Evolutionary conservation across 2,797 vertebrate genomes (phyloP), one percentile per base, ranked within the genome.

Genomic region (Myripristis jacobus): DNA sequence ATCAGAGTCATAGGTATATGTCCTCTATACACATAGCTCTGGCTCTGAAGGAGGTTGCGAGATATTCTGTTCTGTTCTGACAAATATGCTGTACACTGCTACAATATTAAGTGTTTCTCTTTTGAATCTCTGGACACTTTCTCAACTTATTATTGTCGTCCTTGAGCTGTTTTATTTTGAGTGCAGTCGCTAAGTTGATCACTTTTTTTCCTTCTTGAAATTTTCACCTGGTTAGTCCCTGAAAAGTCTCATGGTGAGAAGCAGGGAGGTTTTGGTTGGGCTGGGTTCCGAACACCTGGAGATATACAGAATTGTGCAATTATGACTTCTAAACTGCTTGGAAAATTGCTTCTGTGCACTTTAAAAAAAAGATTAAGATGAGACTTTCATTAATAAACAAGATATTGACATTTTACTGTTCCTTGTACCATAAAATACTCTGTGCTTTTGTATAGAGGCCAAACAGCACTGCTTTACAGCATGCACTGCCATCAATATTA

Each of bases 321-420:
- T 41, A 54, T 47, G 22, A 8, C 36, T 22, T 47, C 22, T 27
- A 70, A 70, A 68, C 34, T 51, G 12, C 31, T 56, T 15, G 5
- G 29, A 58, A 74, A 54, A 70, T 63, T 19, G 21, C 66, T 66
- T 54, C 52, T 59, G 13, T n/a, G 16, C 13, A 63, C n/a, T 16
- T 58, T 53, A 69, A 15, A 58, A 58, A 41, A 41, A 6, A 46
- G 10, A 22, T 3, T 21, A 25, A 29, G 36, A 8, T 18, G 44
- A 73, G 41, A n/a, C 6, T 3, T 29, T 29, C 6, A 29, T 29
- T 29, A 29, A 29, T 29, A 29, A 3, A 29, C 27, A 29, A 3
- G 6, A 29, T 29, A 29, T 6, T 29, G 6, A 29, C 6, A 6
- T 29, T 3, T 29, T 29, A 29, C 27, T 29, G 27, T 29, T 3